These are phyloP conservation scores for Meteorus sp. DNA, from an alignment of 1,140 invertebrate genomes.

Conservation along the genomic window DNA sequence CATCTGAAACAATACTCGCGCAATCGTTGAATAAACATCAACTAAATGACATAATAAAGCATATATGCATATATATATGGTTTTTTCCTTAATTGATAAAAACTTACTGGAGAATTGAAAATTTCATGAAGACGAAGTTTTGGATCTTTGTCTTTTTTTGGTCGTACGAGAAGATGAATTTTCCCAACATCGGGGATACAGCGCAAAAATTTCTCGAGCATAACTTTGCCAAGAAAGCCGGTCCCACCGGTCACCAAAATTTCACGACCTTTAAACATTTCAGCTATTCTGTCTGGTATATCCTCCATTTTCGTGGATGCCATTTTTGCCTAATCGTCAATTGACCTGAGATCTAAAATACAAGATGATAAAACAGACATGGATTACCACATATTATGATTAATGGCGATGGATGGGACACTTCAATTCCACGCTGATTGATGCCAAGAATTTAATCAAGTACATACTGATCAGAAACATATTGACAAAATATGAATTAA, in stretches of 20 bases:
- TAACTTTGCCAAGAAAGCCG: conserved; percentile 73
- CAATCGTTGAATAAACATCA: too few relatives aligned
- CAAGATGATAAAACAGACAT: too few relatives aligned
- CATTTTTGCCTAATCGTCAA: conserved; percentile 15
- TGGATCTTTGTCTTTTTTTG: conserved; percentile 78
- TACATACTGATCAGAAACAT: too few relatives aligned
- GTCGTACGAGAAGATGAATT: conserved; percentile 77
- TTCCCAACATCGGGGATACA: conserved; percentile 68
- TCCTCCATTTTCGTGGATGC: conserved; percentile 32
- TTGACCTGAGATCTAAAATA: too few relatives aligned
- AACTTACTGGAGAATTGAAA: conserved; percentile 67
- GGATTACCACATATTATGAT: too few relatives aligned
- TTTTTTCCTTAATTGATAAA: conserved; percentile 15
- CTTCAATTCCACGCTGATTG: too few relatives aligned
- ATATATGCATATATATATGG: background rate
- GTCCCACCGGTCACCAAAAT: conserved; percentile 65
- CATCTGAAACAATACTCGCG: too few relatives aligned
- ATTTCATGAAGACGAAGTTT: conserved; percentile 71
- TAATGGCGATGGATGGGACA: too few relatives aligned
- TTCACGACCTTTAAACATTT: conserved; percentile 54
- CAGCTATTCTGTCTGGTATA: conserved; percentile 52
- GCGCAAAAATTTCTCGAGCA: conserved; percentile 72
- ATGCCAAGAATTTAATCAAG: too few relatives aligned
- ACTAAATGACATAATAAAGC: too few relatives aligned
- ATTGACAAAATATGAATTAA: too few relatives aligned